Conservation (phyloP, 2,113 vertebrate genomes). For the Charina bottae region DNA sequence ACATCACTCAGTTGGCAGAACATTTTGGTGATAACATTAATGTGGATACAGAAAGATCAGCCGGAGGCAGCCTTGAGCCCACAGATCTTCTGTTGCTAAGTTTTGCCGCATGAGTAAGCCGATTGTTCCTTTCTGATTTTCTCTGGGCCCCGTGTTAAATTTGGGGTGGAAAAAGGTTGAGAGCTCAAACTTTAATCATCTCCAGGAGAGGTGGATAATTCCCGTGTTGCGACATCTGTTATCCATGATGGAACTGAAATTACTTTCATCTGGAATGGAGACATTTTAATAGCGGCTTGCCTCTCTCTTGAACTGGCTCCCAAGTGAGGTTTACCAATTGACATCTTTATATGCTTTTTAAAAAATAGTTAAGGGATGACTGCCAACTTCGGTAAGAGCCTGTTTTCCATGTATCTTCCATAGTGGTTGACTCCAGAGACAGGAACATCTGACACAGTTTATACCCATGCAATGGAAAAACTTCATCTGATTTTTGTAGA, state of each 20-base stretch:
- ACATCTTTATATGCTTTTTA: background rate
- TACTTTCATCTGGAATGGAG: background rate
- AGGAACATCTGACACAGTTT: background rate
- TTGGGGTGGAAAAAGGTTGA: background rate
- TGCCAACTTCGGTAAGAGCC: background rate
- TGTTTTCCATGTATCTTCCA: background rate
- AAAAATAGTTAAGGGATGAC: background rate
- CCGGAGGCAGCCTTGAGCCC: background rate
- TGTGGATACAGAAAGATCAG: accelerated
- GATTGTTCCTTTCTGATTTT: background rate
- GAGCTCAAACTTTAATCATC: background rate
- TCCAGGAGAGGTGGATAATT: background rate
- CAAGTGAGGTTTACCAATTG: background rate
- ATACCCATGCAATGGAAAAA: background rate
- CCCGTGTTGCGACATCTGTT: background rate
- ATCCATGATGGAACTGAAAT: background rate
- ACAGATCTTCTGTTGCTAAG: background rate
- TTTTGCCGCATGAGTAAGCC: background rate
- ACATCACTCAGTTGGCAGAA: background rate
- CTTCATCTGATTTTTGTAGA: background rate
- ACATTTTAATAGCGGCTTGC: background rate
- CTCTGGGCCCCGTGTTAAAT: background rate
- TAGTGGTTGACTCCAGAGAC: background rate
- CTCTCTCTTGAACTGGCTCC: accelerated
- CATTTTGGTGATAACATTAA: background rate